Percentiles rank a stretch among this genome's conserved stretches.
Evolutionary conservation across 2,888 invertebrate species (phyloP).

Genomic region (Pseudanteris insignis): DNA sequence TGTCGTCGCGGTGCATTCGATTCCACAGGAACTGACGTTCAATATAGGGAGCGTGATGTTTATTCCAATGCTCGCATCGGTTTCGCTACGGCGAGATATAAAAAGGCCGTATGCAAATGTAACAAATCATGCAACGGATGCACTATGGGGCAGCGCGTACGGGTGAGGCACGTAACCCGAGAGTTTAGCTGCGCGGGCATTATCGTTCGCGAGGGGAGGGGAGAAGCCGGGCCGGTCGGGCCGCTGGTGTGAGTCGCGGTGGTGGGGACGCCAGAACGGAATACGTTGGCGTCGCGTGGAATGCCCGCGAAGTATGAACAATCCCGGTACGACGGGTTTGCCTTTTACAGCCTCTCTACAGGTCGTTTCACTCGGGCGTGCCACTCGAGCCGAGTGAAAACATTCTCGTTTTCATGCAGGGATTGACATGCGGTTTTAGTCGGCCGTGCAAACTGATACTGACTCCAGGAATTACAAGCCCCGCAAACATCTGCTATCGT

Average conservation of each 20-base stretch:
- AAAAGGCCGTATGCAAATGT: conserved; percentile 35
- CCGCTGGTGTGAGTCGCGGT: conserved; percentile 41
- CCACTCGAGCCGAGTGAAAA: conserved; percentile 48
- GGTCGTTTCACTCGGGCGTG: conserved; percentile 56
- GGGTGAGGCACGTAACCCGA: conserved; percentile 43
- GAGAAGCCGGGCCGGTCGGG: conserved; percentile 27
- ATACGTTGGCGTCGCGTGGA: conserved; percentile 53
- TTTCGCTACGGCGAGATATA: conserved; percentile 17
- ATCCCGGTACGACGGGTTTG: conserved; percentile 49
- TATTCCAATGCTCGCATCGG: too few species aligned
- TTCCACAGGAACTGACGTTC: conserved; percentile 10
- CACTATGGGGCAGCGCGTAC: conserved; percentile 38
- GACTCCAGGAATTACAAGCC: conserved; percentile 31
- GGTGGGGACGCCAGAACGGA: conserved; percentile 32
- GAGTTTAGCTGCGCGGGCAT: conserved; percentile 54
- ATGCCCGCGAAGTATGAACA: conserved; percentile 52
- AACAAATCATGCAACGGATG: conserved; percentile 42
- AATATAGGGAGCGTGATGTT: conserved; percentile 12
- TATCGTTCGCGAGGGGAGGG: conserved; percentile 44
- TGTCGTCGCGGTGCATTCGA: conserved; percentile 3
- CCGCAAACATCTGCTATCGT: conserved; percentile 30
- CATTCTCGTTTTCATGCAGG: conserved; percentile 46
- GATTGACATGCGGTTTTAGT: conserved; percentile 42
- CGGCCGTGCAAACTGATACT: conserved; percentile 36
- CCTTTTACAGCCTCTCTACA: conserved; percentile 56